Base-by-base conservation (phyloP, 92 coral and sea anemone species). In the Phenganax stokvisi region DNA sequence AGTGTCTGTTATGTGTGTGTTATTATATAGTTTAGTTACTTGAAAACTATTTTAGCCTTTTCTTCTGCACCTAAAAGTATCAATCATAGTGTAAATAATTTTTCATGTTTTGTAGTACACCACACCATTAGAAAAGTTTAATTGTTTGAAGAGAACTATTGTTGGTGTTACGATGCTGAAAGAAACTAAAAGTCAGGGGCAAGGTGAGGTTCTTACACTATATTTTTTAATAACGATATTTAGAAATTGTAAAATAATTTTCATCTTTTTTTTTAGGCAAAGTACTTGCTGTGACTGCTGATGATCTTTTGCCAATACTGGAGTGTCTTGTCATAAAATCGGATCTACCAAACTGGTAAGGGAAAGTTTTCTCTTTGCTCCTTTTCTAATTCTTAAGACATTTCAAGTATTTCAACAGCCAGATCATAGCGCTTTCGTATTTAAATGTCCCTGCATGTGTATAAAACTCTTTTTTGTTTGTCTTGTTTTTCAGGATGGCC, bases 331-430 rank as follows among this genome's bases (percentile, higher is more conserved):
- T 94, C 6, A 92, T 94, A 76, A 94, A 94, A 85, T 88, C 96
- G 63, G 98, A 94, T 80, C 82, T 94, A 74, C 98, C 98, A 11
- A 94, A 94, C 86, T 94, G 98, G 98, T 94, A 71, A 57, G 93
- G 81, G 30, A 10, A 4, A 20, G 0, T 47, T 3, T 12, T 55
- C 11, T 51, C 12, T 29, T 59, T 59, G 6, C 6, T 37, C 11
- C 72, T 9, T 13, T 8, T 31, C 12, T 20, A 28, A 54, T 31
- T 72, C 12, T 27, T 72, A 72, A 9, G 51, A 13, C 65, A 59
- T 59, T 13, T 6, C 47, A 37, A 37, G 5, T 37, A 37, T 37
- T 37, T 37, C 47, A 37, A 37, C 4, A 4, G 47, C 4, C 47
- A 1, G 47, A 37, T 37, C 47, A 4, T 37, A 37, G 47, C 1